Evolutionary conservation across 2,113 vertebrate genomes (phyloP).

Genomic region (Salvelinus fontinalis): DNA sequence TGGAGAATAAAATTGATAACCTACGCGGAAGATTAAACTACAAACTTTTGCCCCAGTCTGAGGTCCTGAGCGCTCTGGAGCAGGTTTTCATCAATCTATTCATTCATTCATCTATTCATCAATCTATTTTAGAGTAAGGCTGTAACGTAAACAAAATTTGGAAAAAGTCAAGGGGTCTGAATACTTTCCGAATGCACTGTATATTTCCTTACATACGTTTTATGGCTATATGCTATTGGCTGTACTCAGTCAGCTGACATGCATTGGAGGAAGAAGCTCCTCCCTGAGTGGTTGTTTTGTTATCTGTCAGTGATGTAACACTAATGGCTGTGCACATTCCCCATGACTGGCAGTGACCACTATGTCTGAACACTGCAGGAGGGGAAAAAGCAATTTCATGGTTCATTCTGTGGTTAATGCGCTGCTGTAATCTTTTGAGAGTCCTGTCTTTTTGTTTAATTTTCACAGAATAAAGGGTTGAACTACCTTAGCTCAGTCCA

Average conservation of each 20-base stretch:
- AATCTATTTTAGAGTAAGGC: too few species aligned
- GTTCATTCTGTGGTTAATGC: conserved; percentile 74
- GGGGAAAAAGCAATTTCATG: conserved; percentile 84
- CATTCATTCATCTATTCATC: too few species aligned
- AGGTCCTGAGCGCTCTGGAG: too few species aligned
- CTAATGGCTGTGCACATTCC: conserved; percentile 50
- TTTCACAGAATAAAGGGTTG: conserved; percentile 76
- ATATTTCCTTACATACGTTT: not conserved
- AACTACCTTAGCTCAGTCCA: conserved; percentile 71
- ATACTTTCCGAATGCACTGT: too few species aligned
- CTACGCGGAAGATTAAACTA: too few species aligned
- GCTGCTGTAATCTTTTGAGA: conserved; percentile 73
- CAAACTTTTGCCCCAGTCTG: too few species aligned
- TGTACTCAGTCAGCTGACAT: conserved; percentile 37
- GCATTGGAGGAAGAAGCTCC: conserved; percentile 3
- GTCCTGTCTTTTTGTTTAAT: conserved; percentile 74
- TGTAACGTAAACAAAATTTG: too few species aligned
- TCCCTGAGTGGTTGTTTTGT: conserved; percentile 46
- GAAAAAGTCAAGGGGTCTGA: too few species aligned
- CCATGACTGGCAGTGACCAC: conserved; percentile 51
- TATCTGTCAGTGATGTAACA: conserved; percentile 61
- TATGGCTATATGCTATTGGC: not conserved
- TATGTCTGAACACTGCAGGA: conserved; percentile 68
- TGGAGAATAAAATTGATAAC: too few species aligned
- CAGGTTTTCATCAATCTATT: too few species aligned